phyloP scores from a whole-genome alignment of 2,113 vertebrate species.

The Alethe diademata region DNA sequence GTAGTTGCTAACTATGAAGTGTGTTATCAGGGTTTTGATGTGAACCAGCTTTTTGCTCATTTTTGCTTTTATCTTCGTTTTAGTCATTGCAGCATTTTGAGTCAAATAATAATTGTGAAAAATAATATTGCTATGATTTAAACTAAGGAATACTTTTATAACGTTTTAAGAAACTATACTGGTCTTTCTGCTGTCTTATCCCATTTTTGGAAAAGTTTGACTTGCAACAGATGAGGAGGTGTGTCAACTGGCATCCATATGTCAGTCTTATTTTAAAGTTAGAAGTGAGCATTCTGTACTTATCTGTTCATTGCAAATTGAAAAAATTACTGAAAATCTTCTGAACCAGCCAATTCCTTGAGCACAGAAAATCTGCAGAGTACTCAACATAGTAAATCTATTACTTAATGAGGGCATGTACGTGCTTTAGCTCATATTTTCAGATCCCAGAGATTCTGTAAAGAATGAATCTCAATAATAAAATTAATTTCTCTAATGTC shows the following conservation, averaged over 20 bases:
- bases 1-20: background rate
- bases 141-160: background rate
- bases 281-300: conserved; percentile 18
- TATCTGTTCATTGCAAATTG: background rate
- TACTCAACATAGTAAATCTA: background rate
- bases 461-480: background rate
- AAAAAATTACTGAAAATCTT: background rate
- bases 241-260: background rate
- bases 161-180: background rate
- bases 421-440: background rate
- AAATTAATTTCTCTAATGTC: background rate
- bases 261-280: conserved; percentile 8
- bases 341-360: background rate
- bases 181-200: background rate
- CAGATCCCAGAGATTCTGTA: background rate
- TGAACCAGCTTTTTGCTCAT: background rate
- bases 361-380: background rate
- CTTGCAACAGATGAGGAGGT: background rate
- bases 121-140: background rate
- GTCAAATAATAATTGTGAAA: background rate
- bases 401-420: background rate
- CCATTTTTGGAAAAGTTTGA: background rate
- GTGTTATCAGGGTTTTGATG: background rate
- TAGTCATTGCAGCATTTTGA: background rate
- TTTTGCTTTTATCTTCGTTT: background rate